Base-by-base conservation (phyloP, 2,797 vertebrate genomes). In the Cyclura pinguis region DNA sequence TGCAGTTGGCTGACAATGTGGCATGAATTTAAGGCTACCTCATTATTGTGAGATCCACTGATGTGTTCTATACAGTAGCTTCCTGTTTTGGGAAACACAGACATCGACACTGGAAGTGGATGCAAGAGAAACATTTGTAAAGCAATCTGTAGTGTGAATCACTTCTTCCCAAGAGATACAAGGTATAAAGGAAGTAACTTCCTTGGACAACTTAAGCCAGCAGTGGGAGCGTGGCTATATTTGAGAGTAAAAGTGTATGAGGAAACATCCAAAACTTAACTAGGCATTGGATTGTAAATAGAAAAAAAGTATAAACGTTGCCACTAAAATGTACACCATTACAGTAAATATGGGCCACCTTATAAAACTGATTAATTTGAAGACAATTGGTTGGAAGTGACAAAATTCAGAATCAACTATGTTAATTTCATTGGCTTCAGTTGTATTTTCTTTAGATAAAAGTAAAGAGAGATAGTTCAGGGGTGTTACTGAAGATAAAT, bases 391-490 rank as follows among this genome's bases (percentile, higher is more conserved):
- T 6, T 35, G 83, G 93, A 94, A 89, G 82, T 86, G 88, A 88
- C 64, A 72, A 59, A 84, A 74, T 91, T 95, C 86, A 86, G 16
- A 0, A 85, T 24, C 85, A 88, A 57, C 87, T 92, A 94, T 95
- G 29, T 95, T 95, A 94, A 94, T 92, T 94, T 93, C 84, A 87
- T 87, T 38, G 89, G 86, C 55, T 81, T 73, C 67, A 69, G 24
- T 3, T 92, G 73, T 90, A 62, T 86, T 73, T 91, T 47, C n/a
- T 90, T 87, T 93, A 92, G 86, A 69, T 90, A 88, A 87, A 92
- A 93, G 93, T 50, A 86, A 95, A 93, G 94, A 94, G 91, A 94
- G 94, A 86, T 94, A 90, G 91, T 90, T 91, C 93, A 87, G 57
- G 78, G 95, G 93, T 95, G 84, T 76, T 87, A 35, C 35, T 91